Percentiles rank a stretch among this genome's conserved stretches.
Conservation (phyloP, 1,140 invertebrate species). For the Hirudo medicinalis region DNA sequence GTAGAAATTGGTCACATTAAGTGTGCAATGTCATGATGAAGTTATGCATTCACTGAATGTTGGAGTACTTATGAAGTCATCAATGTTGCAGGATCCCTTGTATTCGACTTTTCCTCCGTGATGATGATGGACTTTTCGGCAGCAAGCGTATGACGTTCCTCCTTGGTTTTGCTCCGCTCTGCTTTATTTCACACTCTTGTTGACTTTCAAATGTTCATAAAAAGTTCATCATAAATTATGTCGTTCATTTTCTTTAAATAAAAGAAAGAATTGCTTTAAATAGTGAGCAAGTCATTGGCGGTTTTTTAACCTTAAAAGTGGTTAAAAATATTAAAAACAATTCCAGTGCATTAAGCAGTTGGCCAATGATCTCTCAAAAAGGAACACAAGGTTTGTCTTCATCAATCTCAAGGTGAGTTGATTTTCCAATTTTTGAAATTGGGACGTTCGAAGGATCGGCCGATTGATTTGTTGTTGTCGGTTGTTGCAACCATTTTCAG, state of each 20-base stretch:
- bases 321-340: not conserved
- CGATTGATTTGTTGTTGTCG: too few species aligned
- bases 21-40: too few species aligned
- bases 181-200: too few species aligned
- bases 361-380: not conserved
- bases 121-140: slow-evolving; percentile 2
- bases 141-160: not conserved
- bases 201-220: too few species aligned
- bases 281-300: too few species aligned
- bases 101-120: slow-evolving; percentile 3
- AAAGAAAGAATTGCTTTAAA: too few species aligned
- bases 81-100: not conserved
- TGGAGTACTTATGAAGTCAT: not conserved
- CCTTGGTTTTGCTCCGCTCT: not conserved
- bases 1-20: too few species aligned
- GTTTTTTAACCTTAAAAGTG: too few species aligned
- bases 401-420: slow-evolving; percentile 1
- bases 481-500: not conserved
- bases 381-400: not conserved
- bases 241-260: too few species aligned
- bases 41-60: not conserved
- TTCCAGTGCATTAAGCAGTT: slow-evolving; percentile 3
- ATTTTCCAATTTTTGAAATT: not conserved
- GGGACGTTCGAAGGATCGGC: not conserved
- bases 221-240: too few species aligned